Percentiles rank a stretch among this genome's conserved stretches.
Conservation (phyloP, 2,888 invertebrate species). For the Lycia hirtaria region DNA sequence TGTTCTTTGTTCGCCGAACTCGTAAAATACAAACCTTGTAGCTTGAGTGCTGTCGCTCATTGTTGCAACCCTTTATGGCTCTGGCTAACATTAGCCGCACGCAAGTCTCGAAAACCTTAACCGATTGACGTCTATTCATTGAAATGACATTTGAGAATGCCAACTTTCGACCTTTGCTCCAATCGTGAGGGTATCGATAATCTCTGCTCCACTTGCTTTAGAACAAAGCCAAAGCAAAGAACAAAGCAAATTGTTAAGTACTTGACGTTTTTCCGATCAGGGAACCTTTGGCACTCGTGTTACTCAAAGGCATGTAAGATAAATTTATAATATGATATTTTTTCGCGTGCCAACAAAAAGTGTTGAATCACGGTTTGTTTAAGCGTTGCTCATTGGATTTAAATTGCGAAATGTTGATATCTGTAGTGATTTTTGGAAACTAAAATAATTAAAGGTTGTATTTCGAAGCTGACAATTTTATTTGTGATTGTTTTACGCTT, state of each 20-base stretch:
- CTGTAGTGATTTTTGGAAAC: background rate
- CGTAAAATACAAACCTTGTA: conserved; percentile 8
- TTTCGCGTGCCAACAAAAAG: background rate
- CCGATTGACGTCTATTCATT: conserved; percentile 34
- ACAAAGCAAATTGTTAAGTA: conserved; percentile 41
- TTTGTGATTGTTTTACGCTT: background rate
- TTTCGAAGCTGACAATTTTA: background rate
- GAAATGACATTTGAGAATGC: conserved; percentile 52
- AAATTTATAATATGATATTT: conserved; percentile 17
- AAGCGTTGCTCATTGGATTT: conserved; percentile 13
- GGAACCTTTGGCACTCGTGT: conserved; percentile 19
- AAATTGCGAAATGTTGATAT: conserved; percentile 2
- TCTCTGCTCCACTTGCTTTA: conserved; percentile 41
- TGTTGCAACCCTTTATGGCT: conserved; percentile 4
- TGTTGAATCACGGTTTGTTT: conserved; percentile 11
- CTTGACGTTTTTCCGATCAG: conserved; percentile 30
- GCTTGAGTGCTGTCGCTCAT: background rate
- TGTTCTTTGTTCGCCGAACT: background rate
- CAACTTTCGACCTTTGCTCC: conserved; percentile 50
- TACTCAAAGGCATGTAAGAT: conserved; percentile 19
- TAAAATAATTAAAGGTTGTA: conserved; percentile 10
- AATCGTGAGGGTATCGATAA: conserved; percentile 43
- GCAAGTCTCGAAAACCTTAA: conserved; percentile 25
- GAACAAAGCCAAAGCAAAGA: conserved; percentile 54
- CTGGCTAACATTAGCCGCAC: conserved; percentile 13